These are phyloP conservation scores for Zosterops hypoxanthus DNA, from an alignment of 2,113 vertebrate genomes.

Conservation along the genomic window DNA sequence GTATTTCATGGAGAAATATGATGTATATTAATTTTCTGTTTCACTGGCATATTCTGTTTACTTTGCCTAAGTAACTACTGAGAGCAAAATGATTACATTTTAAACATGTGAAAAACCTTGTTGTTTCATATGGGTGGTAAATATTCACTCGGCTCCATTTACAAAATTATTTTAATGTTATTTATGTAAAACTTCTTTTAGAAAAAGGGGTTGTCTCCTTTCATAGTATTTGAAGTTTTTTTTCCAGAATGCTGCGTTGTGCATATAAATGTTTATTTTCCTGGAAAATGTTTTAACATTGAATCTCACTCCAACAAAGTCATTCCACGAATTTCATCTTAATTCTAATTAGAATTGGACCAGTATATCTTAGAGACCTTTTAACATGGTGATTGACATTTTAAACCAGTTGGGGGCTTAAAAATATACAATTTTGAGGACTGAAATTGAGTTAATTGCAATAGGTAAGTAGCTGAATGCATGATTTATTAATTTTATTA, in stretches of 20 bases:
- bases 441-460: slow-evolving; percentile 4
- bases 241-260: neutral
- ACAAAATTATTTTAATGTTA: neutral
- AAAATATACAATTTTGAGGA: neutral
- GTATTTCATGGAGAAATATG: neutral
- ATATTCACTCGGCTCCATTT: neutral
- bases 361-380: neutral
- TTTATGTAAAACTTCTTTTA: neutral
- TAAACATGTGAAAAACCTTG: neutral
- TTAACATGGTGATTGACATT: neutral
- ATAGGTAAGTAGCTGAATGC: neutral
- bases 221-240: neutral
- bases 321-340: neutral
- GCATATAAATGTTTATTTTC: neutral
- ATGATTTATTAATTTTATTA: neutral
- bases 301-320: neutral
- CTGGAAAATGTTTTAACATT: neutral
- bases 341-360: neutral
- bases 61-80: neutral
- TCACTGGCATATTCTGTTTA: neutral
- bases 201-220: neutral
- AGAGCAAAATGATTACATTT: neutral
- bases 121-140: neutral
- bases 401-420: neutral
- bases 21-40: slow-evolving; percentile 3